phyloP scores from a whole-genome alignment of 2,888 invertebrate genomes.

The Sesia apiformis region DNA sequence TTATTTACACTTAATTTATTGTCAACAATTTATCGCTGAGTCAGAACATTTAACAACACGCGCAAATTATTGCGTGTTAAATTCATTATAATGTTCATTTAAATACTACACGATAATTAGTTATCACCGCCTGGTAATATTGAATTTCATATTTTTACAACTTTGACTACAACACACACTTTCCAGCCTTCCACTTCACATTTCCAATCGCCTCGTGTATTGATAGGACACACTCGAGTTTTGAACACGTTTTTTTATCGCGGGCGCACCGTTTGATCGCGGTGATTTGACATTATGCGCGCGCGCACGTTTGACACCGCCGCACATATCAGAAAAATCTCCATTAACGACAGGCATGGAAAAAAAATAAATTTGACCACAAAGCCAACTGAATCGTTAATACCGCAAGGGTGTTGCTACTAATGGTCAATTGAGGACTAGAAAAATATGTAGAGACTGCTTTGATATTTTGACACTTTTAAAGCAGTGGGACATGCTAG shows the following conservation, averaged over 20 bases:
- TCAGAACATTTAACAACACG: too few relatives aligned
- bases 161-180: too few relatives aligned
- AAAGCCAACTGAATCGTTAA: slow-evolving; percentile 60
- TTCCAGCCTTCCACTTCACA: not conserved
- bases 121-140: too few relatives aligned
- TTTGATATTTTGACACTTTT: too few relatives aligned
- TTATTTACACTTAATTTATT: too few relatives aligned
- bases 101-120: too few relatives aligned
- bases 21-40: too few relatives aligned
- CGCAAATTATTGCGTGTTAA: too few relatives aligned
- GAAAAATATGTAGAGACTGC: slow-evolving; percentile 20
- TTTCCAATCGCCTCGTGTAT: slow-evolving; percentile 19
- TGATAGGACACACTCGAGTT: slow-evolving; percentile 45
- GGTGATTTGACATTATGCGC: slow-evolving; percentile 60
- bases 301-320: slow-evolving; percentile 49
- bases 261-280: slow-evolving; percentile 54
- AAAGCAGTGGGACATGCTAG: too few relatives aligned
- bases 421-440: slow-evolving; percentile 46
- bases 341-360: slow-evolving; percentile 63
- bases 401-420: slow-evolving; percentile 60
- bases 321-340: slow-evolving; percentile 55
- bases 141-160: too few relatives aligned
- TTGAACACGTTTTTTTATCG: slow-evolving; percentile 24
- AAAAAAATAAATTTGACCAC: slow-evolving; percentile 44
- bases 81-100: too few relatives aligned